Base-by-base conservation (phyloP, 2,888 invertebrate genomes). In the Lasius fuliginosus region DNA sequence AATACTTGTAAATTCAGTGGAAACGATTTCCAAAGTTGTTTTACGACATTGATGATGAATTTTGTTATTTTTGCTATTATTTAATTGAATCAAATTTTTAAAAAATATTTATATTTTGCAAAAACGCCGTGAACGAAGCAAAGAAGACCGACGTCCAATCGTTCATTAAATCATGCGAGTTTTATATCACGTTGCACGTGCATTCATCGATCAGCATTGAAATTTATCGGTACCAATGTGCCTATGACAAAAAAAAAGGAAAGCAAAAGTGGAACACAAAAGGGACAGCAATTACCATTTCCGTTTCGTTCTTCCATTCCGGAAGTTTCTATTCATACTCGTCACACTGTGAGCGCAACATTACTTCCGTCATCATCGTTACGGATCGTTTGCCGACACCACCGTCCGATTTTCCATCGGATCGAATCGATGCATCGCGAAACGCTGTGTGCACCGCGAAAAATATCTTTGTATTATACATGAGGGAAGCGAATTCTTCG, bases 271-370 rank as follows among this genome's bases (percentile, higher is more conserved):
- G 40, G 58, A 30, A 33, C 68, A 91, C 90, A 91, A 91, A 90
- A 87, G 89, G 76, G 84, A 64, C 83, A 71, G 77, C 87, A 91
- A 90, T 91, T 91, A 91, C 91, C 79, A 86, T 88, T 92, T 92
- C 92, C 91, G 91, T 62, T 91, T 90, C 82, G 82, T 64, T 79
- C 85, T 86, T 83, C 49, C 83, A 76, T 86, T 73, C 88, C 90
- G 92, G 92, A 92, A 91, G 92, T 90, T 81, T 83, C 91, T 88
- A 91, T 92, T 91, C 92, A 89, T 88, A 89, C 90, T 85, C 90
- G 89, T 90, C 90, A 87, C 91, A 88, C 90, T 90, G 87, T 85
- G 88, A 89, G 81, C 89, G 88, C 88, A 56, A 67, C 87, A 89
- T 89, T 91, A 85, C 86, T 90, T 90, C 91, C 90, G 90, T 88